phyloP scores from a whole-genome alignment of 2,888 invertebrate species.

The Gymnosoma rotundatum region DNA sequence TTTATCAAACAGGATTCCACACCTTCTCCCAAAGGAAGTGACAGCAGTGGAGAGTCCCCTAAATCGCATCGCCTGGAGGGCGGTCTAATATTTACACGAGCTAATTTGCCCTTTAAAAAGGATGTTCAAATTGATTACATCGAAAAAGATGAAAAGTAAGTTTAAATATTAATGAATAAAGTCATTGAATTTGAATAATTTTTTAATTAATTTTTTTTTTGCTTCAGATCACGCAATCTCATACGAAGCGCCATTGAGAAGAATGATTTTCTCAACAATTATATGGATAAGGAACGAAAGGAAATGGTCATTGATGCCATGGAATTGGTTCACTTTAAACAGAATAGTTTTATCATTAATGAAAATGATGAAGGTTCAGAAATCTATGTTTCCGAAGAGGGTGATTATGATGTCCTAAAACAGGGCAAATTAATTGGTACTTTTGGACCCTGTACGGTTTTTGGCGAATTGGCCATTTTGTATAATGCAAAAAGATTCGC shows the following conservation, averaged over 20 bases:
- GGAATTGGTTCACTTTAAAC: slow-evolving; percentile 87
- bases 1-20: slow-evolving; percentile 73
- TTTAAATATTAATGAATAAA: background rate
- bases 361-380: slow-evolving; percentile 93
- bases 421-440: slow-evolving; percentile 89
- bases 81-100: slow-evolving; percentile 83
- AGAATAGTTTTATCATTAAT: slow-evolving; percentile 88
- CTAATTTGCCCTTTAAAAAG: slow-evolving; percentile 82
- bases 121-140: slow-evolving; percentile 84
- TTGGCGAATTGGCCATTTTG: slow-evolving; percentile 96
- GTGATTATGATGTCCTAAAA: slow-evolving; percentile 93
- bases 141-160: slow-evolving; percentile 84
- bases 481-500: slow-evolving; percentile 96
- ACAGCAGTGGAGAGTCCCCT: slow-evolving; percentile 69
- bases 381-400: slow-evolving; percentile 92
- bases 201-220: background rate
- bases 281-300: slow-evolving; percentile 88
- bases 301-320: slow-evolving; percentile 91
- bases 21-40: slow-evolving; percentile 71
- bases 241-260: slow-evolving; percentile 88
- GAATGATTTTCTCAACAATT: slow-evolving; percentile 92
- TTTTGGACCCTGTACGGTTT: slow-evolving; percentile 91
- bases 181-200: background rate
- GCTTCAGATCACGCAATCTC: slow-evolving; percentile 84
- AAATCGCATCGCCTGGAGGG: slow-evolving; percentile 81